phyloP scores from a whole-genome alignment of 2,797 vertebrate species.

The Tokudaia tokunoshimensis region DNA sequence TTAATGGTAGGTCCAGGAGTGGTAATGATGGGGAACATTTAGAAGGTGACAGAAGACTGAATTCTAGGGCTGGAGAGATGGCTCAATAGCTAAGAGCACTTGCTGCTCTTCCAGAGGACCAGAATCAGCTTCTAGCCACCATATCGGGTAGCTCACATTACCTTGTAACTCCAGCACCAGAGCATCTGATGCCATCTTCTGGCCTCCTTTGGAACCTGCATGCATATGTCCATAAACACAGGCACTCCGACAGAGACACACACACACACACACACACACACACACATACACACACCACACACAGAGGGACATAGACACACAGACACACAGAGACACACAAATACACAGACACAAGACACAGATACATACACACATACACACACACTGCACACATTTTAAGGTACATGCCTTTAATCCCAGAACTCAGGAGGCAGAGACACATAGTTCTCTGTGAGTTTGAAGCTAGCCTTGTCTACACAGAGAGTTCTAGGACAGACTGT shows the following conservation, averaged over 20 bases:
- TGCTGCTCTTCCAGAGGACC: background rate
- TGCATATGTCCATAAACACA: background rate
- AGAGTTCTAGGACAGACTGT: background rate
- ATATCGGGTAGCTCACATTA: background rate
- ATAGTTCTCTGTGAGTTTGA: background rate
- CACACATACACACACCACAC: background rate
- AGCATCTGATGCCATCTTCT: background rate
- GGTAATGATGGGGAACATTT: background rate
- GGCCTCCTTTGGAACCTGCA: background rate
- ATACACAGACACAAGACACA: background rate
- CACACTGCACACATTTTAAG: background rate
- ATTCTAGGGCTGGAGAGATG: background rate
- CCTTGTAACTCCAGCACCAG: background rate
- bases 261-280: too few relatives aligned
- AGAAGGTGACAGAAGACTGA: background rate
- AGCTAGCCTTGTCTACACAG: background rate
- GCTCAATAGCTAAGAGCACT: background rate
- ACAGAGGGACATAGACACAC: background rate
- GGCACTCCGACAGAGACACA: background rate
- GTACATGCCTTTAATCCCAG: background rate
- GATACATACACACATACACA: background rate
- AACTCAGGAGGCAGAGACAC: background rate
- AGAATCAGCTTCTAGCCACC: background rate
- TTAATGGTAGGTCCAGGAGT: background rate
- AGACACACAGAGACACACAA: background rate